These are phyloP conservation scores for Mimachlamys varia DNA, from an alignment of 2,888 invertebrate genomes.

Conservation along the genomic window DNA sequence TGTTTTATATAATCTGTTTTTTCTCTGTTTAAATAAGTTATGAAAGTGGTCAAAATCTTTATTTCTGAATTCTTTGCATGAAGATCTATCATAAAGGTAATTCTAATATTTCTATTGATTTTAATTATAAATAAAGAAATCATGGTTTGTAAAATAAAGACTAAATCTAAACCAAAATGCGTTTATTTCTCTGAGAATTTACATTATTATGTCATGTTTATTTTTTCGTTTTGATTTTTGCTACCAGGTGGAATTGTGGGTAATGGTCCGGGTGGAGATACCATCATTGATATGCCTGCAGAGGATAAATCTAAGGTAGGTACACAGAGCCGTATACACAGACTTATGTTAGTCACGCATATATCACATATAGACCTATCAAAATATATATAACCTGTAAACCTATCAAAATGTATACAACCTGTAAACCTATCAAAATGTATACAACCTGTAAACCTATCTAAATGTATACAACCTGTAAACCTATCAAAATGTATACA, in stretches of 20 bases:
- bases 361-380: too few relatives aligned
- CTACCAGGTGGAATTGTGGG: conserved; percentile 58
- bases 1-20: neutral
- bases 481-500: too few relatives aligned
- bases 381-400: too few relatives aligned
- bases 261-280: conserved; percentile 68
- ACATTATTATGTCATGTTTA: neutral
- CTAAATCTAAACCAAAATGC: neutral
- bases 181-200: neutral
- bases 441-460: too few relatives aligned
- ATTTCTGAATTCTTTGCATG: neutral
- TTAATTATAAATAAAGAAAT: neutral
- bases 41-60: too few relatives aligned
- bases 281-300: conserved; percentile 75
- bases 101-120: neutral
- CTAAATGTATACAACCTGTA: too few relatives aligned
- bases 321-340: neutral
- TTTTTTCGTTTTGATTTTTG: neutral
- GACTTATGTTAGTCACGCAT: neutral
- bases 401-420: too few relatives aligned
- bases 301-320: conserved; percentile 65
- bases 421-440: too few relatives aligned
- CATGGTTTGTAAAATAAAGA: neutral
- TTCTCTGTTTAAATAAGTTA: neutral
- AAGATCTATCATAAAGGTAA: neutral